Base-by-base conservation (phyloP, 2,113 vertebrate genomes). In the Anhinga anhinga region DNA sequence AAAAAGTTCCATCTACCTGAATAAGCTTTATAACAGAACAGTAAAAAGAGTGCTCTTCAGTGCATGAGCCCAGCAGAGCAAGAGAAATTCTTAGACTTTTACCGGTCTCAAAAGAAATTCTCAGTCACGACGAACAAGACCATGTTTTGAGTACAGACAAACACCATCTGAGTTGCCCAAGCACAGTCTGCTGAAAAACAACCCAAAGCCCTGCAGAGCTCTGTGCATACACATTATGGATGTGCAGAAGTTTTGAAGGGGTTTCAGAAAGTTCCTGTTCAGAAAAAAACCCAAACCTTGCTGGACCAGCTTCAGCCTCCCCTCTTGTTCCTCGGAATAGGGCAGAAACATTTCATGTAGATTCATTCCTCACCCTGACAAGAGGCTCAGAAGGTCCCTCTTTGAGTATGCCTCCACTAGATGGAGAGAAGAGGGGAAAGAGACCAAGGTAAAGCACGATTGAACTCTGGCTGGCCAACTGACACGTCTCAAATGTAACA, bases 211-310 rank as follows among this genome's bases (percentile, higher is more conserved):
- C 50, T n/a, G 22, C 40, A 79, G 72, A 67, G 45, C 26, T 84
- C 45, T 73, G 21, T 42, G 34, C 0, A 0, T 20, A 22, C 5
- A 44, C 15, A 32, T 44, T 21, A 49, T 0, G 18, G 15, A 11
- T 25, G 7, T 7, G 14, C 32, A 66, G 17, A 58, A 62, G 34
- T 58, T 80, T 26, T 58, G 22, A 71, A 26, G 2, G 27, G 27
- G 9, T 49, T 89, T 80, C 88, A 86, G 34, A 66, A 80, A 71
- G 42, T 52, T 86, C 30, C 13, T 61, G 16, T 0, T 36, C 8
- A n/a, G 6, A 1, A 0, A 26, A 7, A 12, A 32, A 13, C 3
- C 7, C 45, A 18, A 8, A 21, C 10, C 44, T 44, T 62, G 30
- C 42, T 40, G 10, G 55, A 50, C 38, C 1, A 0, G 30, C 25